A percentile compares a stretch with the other conserved stretches of the same genome.
phyloP scores from a whole-genome alignment of 2,113 vertebrate species.

The Microtus ochrogaster region DNA sequence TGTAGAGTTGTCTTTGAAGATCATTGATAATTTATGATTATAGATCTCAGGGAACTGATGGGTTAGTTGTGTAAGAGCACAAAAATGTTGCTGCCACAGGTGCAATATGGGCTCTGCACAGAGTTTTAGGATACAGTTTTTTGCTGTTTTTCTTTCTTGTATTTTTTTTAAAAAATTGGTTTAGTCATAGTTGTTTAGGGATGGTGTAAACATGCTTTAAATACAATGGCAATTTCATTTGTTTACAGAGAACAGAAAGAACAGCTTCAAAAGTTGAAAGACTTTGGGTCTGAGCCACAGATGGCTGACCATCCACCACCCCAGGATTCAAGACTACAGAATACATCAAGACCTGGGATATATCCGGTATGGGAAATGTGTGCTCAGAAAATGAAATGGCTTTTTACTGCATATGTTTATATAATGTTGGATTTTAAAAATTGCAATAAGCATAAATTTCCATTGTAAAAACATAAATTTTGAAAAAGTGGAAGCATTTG shows the following conservation, averaged over 20 bases:
- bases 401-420: conserved; percentile 36
- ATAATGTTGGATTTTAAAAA: background rate
- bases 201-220: conserved; percentile 61
- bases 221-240: conserved; percentile 76
- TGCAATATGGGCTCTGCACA: background rate
- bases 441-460: conserved; percentile 46
- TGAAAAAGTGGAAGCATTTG: conserved; percentile 52
- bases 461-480: conserved; percentile 38
- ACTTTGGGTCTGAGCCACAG: conserved; percentile 84
- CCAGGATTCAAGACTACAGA: conserved; percentile 84
- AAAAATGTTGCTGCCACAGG: background rate
- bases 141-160: background rate
- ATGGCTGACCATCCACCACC: conserved; percentile 82
- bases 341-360: conserved; percentile 81
- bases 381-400: conserved; percentile 38
- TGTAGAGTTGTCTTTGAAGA: conserved; percentile 23
- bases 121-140: conserved; percentile 29
- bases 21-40: conserved; percentile 35
- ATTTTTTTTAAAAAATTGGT: background rate
- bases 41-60: conserved; percentile 6
- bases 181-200: conserved; percentile 40
- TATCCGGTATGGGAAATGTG: conserved; percentile 86
- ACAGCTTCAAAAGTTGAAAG: conserved; percentile 89
- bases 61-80: conserved; percentile 37
- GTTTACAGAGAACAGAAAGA: conserved; percentile 89